Percentiles rank a stretch among this genome's conserved stretches.
These are phyloP conservation scores for Lithophane socia DNA, from an alignment of 2,888 invertebrate genomes.

Conservation along the genomic window DNA sequence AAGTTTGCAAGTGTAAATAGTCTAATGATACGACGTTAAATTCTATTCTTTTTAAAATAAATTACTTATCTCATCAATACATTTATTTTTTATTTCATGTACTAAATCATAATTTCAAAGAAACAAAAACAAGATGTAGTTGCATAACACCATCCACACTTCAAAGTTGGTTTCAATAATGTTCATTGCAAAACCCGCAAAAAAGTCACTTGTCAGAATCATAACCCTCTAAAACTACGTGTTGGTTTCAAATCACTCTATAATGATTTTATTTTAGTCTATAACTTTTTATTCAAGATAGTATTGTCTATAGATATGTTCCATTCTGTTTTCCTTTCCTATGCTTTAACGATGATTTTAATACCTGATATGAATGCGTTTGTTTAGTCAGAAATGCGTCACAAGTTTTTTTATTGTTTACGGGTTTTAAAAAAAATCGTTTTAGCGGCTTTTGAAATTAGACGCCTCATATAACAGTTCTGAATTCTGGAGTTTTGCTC, in stretches of 20 bases:
- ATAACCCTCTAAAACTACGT: conserved; percentile 1
- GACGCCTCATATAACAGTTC: no score
- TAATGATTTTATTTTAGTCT: background rate
- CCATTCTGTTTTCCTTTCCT: background rate
- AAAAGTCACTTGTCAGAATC: background rate
- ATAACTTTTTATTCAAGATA: background rate
- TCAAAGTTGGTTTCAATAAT: background rate
- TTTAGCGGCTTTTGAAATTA: no score
- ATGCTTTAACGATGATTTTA: conserved; percentile 1
- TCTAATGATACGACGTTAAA: conserved; percentile 10
- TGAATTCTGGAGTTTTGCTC: no score
- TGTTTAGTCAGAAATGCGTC: conserved; percentile 3
- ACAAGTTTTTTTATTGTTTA: conserved; percentile 1
- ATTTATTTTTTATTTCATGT: background rate
- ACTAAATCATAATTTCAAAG: background rate
- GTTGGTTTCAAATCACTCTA: background rate
- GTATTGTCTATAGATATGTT: background rate
- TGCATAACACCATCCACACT: conserved; percentile 5
- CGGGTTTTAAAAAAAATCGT: no score
- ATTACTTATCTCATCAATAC: background rate
- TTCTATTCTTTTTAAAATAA: conserved; percentile 13
- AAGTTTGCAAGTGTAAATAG: conserved; percentile 32
- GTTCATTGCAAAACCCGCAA: background rate
- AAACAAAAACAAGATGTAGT: conserved; percentile 7
- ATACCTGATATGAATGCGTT: conserved; percentile 3